phyloP scores from a whole-genome alignment of 2,797 vertebrate genomes.

The Girardinus metallicus region DNA sequence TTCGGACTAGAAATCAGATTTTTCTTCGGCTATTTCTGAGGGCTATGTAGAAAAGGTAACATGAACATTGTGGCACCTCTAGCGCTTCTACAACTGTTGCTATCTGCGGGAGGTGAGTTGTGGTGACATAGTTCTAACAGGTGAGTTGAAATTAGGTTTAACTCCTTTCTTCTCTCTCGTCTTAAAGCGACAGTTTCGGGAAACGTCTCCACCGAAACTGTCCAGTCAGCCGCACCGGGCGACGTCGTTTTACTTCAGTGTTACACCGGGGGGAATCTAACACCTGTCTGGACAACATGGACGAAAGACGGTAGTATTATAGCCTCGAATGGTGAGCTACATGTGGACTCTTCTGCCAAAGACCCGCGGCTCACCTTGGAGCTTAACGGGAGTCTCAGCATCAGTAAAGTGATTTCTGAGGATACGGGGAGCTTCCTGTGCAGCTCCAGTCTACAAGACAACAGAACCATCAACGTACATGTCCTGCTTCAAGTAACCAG shows the following conservation, averaged over 20 bases:
- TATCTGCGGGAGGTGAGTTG: constrained; percentile 65
- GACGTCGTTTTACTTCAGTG: constrained; percentile 78
- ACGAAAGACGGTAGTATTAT: constrained; percentile 62
- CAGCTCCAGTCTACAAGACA: constrained; percentile 53
- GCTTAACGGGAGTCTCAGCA: constrained; percentile 76
- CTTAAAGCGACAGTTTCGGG: constrained; percentile 46
- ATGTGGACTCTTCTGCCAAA: accelerated
- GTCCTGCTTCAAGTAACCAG: constrained; percentile 80
- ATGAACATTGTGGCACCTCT: constrained; percentile 49
- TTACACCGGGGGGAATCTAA: constrained; percentile 48
- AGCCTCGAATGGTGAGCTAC: neutral
- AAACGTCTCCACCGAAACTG: constrained; percentile 14
- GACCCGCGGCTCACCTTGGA: constrained; percentile 70
- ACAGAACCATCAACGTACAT: constrained; percentile 40
- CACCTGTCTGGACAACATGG: constrained; percentile 77
- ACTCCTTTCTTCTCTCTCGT: neutral
- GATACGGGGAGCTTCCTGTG: constrained; percentile 88
- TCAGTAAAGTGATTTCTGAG: constrained; percentile 60
- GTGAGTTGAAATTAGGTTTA: neutral
- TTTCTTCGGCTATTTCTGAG: constrained; percentile 16
- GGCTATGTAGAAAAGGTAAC: constrained; percentile 58
- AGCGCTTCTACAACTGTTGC: constrained; percentile 53
- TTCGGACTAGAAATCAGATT: constrained; percentile 22
- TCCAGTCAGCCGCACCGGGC: constrained; percentile 47
- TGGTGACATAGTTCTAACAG: neutral